Base-by-base conservation (phyloP, 2,113 vertebrate genomes). In the Macroglossus sobrinus region DNA sequence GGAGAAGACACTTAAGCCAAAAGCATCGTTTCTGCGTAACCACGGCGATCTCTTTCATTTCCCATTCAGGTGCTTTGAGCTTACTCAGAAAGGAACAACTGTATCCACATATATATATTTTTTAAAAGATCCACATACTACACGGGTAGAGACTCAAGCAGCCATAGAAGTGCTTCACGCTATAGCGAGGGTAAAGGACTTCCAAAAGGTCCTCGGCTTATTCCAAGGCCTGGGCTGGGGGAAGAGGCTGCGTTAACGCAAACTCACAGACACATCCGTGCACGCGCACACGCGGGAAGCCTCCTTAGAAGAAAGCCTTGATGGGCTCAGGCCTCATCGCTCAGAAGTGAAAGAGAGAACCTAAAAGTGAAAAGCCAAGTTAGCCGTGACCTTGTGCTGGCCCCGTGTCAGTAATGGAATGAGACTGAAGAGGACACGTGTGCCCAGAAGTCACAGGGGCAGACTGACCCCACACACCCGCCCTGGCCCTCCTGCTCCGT, bases 171-270 rank as follows among this genome's bases (percentile, higher is more conserved):
- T 47, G n/a, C 63, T 13, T 91, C 33, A 61, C 59, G 13, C 43
- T 0, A 22, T 0, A 82, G 33, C 57, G 55, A 64, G 43, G 33
- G 6, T 30, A 68, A 66, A 66, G 35, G 40, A 71, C 61, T 71
- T 61, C 68, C 33, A 50, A 81, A 91, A 76, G 89, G 64, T 89
- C 74, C 57, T 61, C 74, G 45, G 84, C 71, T 75, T 57, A 93
- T 18, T 55, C 35, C 24, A 47, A 47, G 72, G 61, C 13, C 38
- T 22, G 30, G 57, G 53, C 26, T 90, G 71, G 75, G 43, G 3
- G 24, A 81, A 71, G 55, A 63, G 71, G 30, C 35, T 19, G 7
- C 22, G 2, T 24, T 43, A 38, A 68, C 2, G 15, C 84, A 5
- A 40, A 38, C 33, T 26, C n/a, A 26, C 30, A 30, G 13, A 71